Percentiles rank a stretch among this genome's conserved stretches.
Evolutionary conservation across 2,888 invertebrate species (phyloP).

Genomic region (Dolomedes plantarius): DNA sequence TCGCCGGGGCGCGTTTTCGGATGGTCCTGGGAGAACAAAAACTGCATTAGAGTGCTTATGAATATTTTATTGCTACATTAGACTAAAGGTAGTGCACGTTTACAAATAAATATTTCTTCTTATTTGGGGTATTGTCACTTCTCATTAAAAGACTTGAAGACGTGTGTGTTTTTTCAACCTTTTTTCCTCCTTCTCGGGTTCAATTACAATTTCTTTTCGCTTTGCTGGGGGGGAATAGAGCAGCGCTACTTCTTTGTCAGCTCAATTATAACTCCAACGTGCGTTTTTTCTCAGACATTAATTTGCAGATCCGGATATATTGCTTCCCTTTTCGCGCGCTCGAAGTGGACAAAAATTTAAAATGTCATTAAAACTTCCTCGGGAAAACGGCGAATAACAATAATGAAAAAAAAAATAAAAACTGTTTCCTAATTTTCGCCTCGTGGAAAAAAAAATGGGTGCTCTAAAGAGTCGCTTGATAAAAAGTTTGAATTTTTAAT

Average conservation of each 20-base stretch:
- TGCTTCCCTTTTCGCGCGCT: background rate
- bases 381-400: background rate
- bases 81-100: background rate
- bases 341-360: slow-evolving; percentile 36
- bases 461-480: background rate
- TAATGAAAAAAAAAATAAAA: too few species aligned
- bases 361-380: slow-evolving; percentile 45
- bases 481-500: slow-evolving; percentile 50
- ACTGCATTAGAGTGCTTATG: slow-evolving; percentile 46
- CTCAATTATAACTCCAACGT: slow-evolving; percentile 59
- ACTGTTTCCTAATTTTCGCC: slow-evolving; percentile 9
- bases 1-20: background rate
- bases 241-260: slow-evolving; percentile 34
- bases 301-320: background rate
- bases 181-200: slow-evolving; percentile 11
- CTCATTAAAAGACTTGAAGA: slow-evolving; percentile 41
- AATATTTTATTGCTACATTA: slow-evolving; percentile 57
- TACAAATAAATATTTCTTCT: slow-evolving; percentile 46
- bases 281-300: slow-evolving; percentile 34
- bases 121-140: slow-evolving; percentile 56
- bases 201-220: slow-evolving; percentile 55
- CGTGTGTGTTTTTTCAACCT: background rate
- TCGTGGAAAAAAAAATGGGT: background rate
- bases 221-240: background rate
- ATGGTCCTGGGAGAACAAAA: slow-evolving; percentile 27